Evolutionary conservation across 2,888 invertebrate species (phyloP).

Genomic region (Drosophila sordidapex): DNA sequence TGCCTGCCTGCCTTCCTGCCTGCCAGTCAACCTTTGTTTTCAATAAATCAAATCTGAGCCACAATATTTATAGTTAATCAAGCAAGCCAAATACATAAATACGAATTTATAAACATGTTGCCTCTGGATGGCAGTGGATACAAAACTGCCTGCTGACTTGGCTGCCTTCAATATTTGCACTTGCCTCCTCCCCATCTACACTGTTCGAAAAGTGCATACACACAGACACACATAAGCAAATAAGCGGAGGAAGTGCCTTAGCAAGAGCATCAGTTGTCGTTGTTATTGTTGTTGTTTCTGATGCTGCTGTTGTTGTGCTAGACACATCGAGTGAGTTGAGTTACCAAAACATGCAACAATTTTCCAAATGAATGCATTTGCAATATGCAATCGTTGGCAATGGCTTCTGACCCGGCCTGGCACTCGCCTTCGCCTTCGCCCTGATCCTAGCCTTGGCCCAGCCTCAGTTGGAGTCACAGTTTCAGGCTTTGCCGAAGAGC

Average conservation of each 20-base stretch:
- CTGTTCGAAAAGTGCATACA: slow-evolving; percentile 1
- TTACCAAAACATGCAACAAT: slow-evolving; percentile 79
- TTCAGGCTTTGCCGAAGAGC: slow-evolving; percentile 30
- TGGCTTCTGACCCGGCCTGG: slow-evolving; percentile 38
- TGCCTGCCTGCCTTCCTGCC: slow-evolving; percentile 5
- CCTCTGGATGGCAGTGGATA: slow-evolving; percentile 33
- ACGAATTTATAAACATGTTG: slow-evolving; percentile 75
- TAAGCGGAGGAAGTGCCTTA: slow-evolving; percentile 53
- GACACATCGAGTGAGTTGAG: slow-evolving; percentile 70
- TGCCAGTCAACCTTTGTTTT: slow-evolving; percentile 35
- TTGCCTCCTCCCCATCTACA: slow-evolving; percentile 3
- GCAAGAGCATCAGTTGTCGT: slow-evolving; percentile 14
- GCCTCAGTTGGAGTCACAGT: slow-evolving; percentile 32
- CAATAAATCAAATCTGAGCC: slow-evolving; percentile 61
- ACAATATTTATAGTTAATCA: slow-evolving; percentile 78
- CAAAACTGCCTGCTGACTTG: slow-evolving; percentile 19
- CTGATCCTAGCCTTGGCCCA: background rate
- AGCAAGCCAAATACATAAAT: slow-evolving; percentile 77
- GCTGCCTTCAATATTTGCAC: slow-evolving; percentile 63
- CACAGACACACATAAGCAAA: slow-evolving; percentile 59
- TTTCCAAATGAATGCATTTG: slow-evolving; percentile 81
- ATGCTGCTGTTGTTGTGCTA: slow-evolving; percentile 38
- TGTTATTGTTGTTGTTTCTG: slow-evolving; percentile 16
- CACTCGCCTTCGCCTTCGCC: background rate
- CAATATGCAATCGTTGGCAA: slow-evolving; percentile 65